phyloP scores from a whole-genome alignment of 2,888 invertebrate species.

The Athripsodes cinereus region DNA sequence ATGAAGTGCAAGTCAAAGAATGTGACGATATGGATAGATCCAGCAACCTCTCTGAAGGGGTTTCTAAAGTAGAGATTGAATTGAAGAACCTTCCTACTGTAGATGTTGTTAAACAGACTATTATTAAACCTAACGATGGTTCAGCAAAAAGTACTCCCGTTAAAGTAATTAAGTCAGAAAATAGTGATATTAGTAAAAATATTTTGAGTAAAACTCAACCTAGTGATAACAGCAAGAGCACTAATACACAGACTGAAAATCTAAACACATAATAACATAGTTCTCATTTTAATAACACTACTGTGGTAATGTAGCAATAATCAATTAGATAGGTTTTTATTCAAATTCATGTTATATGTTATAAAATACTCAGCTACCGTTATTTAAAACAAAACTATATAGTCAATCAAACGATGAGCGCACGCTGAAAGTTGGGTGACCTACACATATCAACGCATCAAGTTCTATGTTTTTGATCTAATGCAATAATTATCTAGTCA shows the following conservation, averaged over 20 bases:
- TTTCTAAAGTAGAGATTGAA: slow-evolving; percentile 17
- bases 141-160: slow-evolving; percentile 12
- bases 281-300: too few species aligned
- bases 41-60: not conserved
- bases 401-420: too few species aligned
- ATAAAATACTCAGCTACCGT: not conserved
- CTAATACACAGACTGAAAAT: not conserved
- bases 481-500: too few species aligned
- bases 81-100: slow-evolving; percentile 14
- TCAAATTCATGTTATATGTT: too few species aligned
- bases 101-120: slow-evolving; percentile 12
- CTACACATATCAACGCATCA: too few species aligned
- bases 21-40: not conserved
- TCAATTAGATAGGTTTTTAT: not conserved
- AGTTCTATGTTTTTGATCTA: too few species aligned
- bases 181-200: not conserved
- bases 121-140: slow-evolving; percentile 12
- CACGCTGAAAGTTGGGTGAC: too few species aligned
- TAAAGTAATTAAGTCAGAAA: slow-evolving; percentile 5
- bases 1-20: not conserved
- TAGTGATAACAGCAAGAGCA: not conserved
- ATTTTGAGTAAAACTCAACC: too few species aligned
- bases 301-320: not conserved
- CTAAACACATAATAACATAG: not conserved
- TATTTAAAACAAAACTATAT: not conserved